These are phyloP conservation scores for Colletes collaris DNA, from an alignment of 2,888 invertebrate species.

Conservation along the genomic window DNA sequence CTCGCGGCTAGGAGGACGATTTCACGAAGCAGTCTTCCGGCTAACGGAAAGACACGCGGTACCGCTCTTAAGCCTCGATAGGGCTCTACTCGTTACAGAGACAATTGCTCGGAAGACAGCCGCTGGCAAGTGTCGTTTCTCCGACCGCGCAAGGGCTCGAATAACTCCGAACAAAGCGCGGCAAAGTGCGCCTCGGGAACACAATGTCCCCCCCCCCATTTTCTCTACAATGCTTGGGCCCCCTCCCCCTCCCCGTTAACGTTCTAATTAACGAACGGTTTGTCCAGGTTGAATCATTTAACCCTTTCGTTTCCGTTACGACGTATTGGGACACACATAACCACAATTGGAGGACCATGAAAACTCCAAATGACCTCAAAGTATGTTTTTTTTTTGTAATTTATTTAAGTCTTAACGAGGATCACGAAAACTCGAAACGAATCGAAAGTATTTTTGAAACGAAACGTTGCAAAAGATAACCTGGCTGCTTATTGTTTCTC, in stretches of 20 bases:
- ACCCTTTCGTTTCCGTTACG: background rate
- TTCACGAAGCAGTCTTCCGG: background rate
- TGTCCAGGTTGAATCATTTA: background rate
- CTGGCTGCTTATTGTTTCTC: too few relatives aligned
- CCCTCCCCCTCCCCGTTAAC: background rate
- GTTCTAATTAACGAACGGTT: constrained; percentile 25
- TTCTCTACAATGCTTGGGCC: background rate
- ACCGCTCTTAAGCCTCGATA: constrained; percentile 38
- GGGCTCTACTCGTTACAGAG: constrained; percentile 46
- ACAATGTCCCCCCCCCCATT: constrained; percentile 21
- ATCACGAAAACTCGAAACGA: too few relatives aligned
- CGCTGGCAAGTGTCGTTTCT: constrained; percentile 65
- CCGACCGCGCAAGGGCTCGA: constrained; percentile 54
- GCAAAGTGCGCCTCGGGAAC: constrained; percentile 40
- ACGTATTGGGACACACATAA: too few relatives aligned
- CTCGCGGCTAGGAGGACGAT: background rate
- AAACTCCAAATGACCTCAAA: too few relatives aligned
- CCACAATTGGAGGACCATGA: too few relatives aligned
- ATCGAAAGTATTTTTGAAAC: too few relatives aligned
- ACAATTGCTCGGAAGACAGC: constrained; percentile 65
- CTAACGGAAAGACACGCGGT: constrained; percentile 11
- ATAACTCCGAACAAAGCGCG: constrained; percentile 41
- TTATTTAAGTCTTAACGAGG: too few relatives aligned
- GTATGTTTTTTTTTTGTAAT: too few relatives aligned
- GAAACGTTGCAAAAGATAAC: too few relatives aligned